Evolutionary conservation across 2,888 invertebrate species (phyloP).

Genomic region (Zaprionus lineosus): DNA sequence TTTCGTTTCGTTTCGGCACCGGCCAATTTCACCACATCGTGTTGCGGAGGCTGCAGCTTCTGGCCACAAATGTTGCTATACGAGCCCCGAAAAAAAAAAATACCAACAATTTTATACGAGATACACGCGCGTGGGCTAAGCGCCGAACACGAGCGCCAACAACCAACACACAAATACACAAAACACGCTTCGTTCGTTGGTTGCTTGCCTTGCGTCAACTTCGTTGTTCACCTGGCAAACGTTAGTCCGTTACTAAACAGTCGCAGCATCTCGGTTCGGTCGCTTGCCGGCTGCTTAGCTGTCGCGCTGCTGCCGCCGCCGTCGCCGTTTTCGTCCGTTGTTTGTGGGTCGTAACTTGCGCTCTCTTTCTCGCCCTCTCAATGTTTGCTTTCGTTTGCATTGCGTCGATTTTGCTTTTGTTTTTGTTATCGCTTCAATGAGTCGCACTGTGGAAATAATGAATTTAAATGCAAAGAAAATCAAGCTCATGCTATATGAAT

Average conservation of each 20-base stretch:
- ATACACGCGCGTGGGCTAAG: slow-evolving; percentile 20
- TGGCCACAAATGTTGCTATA: slow-evolving; percentile 52
- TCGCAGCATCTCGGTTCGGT: slow-evolving; percentile 49
- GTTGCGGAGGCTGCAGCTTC: slow-evolving; percentile 50
- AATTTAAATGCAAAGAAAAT: background rate
- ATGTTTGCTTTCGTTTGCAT: slow-evolving; percentile 20
- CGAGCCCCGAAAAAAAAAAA: slow-evolving; percentile 27
- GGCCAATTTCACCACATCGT: slow-evolving; percentile 52
- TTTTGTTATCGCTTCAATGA: slow-evolving; percentile 12
- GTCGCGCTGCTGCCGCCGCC: slow-evolving; percentile 12
- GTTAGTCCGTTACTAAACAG: slow-evolving; percentile 56
- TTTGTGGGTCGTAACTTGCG: slow-evolving; percentile 41
- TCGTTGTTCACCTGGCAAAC: slow-evolving; percentile 70
- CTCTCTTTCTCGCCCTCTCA: slow-evolving; percentile 32
- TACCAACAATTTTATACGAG: slow-evolving; percentile 37
- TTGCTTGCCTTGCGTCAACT: slow-evolving; percentile 40
- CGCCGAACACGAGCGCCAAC: slow-evolving; percentile 14
- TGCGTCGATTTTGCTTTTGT: slow-evolving; percentile 4
- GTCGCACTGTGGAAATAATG: slow-evolving; percentile 24
- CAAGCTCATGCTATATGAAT: too few relatives aligned
- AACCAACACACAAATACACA: slow-evolving; percentile 19
- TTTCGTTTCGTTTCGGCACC: slow-evolving; percentile 18
- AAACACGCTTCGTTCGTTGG: slow-evolving; percentile 23
- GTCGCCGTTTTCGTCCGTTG: slow-evolving; percentile 11
- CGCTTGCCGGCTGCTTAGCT: slow-evolving; percentile 41